A percentile compares a stretch with the other conserved stretches of the same genome.
Evolutionary conservation across 2,113 vertebrate species (phyloP).

Genomic region (Choloepus hoffmanni): DNA sequence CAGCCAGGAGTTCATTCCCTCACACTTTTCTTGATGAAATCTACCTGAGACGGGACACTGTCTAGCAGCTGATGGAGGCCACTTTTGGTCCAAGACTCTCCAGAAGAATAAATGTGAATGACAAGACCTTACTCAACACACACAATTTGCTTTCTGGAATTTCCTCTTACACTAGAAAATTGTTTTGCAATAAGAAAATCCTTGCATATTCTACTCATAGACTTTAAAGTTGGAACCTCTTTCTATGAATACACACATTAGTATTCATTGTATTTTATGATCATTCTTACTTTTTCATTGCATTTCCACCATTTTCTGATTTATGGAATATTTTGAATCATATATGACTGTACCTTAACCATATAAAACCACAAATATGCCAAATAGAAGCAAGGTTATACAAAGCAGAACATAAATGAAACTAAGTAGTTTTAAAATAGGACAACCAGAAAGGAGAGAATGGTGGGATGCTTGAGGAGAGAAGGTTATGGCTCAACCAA

Average conservation of each 20-base stretch:
- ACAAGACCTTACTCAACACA: neutral
- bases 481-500: neutral
- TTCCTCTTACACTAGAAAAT: neutral
- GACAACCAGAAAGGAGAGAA: neutral
- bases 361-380: neutral
- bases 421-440: neutral
- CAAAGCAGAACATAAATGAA: neutral
- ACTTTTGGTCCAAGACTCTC: neutral
- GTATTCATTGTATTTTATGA: neutral
- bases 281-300: neutral
- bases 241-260: neutral
- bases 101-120: neutral
- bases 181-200: neutral
- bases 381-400: neutral
- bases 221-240: neutral
- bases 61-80: neutral
- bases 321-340: neutral
- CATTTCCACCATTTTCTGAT: neutral
- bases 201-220: neutral
- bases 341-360: neutral
- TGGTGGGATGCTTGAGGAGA: neutral
- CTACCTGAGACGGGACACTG: neutral
- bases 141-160: conserved; percentile 12
- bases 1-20: neutral
- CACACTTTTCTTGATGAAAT: neutral